Base-by-base conservation (phyloP, 2,888 invertebrate species). In the Anthrax anthrax region DNA sequence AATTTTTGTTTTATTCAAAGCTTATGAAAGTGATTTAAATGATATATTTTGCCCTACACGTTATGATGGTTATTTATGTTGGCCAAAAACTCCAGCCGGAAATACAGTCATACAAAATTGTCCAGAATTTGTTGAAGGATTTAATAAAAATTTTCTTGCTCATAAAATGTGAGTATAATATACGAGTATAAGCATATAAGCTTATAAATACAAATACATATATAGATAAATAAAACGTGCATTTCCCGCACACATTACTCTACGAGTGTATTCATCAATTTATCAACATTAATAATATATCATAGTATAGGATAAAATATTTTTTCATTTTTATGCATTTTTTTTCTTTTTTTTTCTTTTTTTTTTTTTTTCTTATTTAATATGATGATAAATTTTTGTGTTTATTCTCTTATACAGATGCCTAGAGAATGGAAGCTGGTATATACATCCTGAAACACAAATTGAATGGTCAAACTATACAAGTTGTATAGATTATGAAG, bases 11-110 rank as follows among this genome's bases (percentile, higher is more conserved):
- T 6, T 23, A 6, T 23, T 23, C 23, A 23, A 23, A 23, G 23
- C 23, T 23, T 23, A 23, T 23, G 12, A 9, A 32, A 32, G 12
- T 32, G 13, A 32, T 12, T 4, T 4, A 12, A 32, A 5, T 32
- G 12, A 32, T 12, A 12, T 32, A 32, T 32, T 12, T 36, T 88
- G 88, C 58, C 80, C 78, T 0, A 66, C 75, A 37, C 72, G 75
- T 3, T 89, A 84, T 62, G 90, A 90, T 60, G 83, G 81, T 1
- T 81, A 81, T 70, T 71, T 79, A 0, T 91, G 90, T 61, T 90
- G 89, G 89, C 81, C 84, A 43, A 74, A 77, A 44, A 84, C 88
- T 1, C 75, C 78, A 12, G 81, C 84, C 1, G 81, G 81, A 10
- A 69, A 72, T 18, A 74, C 72, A 4, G 81, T 77, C 1, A 73